Percentiles rank a stretch among this genome's conserved stretches.
Evolutionary conservation across 2,113 vertebrate genomes (phyloP).

Genomic region (Pluvialis apricaria): DNA sequence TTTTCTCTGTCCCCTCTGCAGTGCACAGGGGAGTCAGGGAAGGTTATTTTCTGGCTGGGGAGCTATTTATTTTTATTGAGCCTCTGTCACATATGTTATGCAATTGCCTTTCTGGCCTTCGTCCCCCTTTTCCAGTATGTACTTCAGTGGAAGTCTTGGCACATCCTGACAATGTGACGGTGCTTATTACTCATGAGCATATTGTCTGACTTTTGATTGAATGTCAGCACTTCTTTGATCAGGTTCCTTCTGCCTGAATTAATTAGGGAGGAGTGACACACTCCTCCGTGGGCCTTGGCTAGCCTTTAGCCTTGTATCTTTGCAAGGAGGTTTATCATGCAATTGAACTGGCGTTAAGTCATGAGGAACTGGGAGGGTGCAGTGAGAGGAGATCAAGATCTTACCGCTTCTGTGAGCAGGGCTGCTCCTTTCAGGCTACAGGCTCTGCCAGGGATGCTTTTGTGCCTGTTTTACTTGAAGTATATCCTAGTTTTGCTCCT

Average conservation of each 20-base stretch:
- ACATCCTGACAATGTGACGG: neutral
- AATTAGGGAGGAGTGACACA: conserved; percentile 29
- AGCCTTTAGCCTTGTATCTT: neutral
- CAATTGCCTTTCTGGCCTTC: conserved; percentile 25
- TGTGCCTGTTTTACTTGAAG: neutral
- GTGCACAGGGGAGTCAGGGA: neutral
- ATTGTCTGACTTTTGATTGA: conserved; percentile 39
- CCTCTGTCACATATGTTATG: conserved; percentile 2
- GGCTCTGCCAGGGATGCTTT: neutral
- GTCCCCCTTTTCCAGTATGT: neutral
- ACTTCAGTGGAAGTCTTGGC: conserved; percentile 29
- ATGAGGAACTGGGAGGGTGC: neutral
- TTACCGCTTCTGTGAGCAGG: neutral
- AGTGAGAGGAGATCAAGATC: neutral
- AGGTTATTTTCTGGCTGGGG: neutral
- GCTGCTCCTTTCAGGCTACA: neutral
- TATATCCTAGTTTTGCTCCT: neutral
- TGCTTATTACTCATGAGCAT: conserved; percentile 34
- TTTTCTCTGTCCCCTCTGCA: neutral
- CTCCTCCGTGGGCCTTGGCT: neutral
- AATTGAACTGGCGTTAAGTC: neutral
- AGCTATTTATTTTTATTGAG: neutral
- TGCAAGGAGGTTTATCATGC: neutral
- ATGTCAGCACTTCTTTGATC: conserved; percentile 50
- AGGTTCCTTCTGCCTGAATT: neutral